These are phyloP conservation scores for Erebia epiphron DNA, from an alignment of 2,888 invertebrate species.

Conservation along the genomic window DNA sequence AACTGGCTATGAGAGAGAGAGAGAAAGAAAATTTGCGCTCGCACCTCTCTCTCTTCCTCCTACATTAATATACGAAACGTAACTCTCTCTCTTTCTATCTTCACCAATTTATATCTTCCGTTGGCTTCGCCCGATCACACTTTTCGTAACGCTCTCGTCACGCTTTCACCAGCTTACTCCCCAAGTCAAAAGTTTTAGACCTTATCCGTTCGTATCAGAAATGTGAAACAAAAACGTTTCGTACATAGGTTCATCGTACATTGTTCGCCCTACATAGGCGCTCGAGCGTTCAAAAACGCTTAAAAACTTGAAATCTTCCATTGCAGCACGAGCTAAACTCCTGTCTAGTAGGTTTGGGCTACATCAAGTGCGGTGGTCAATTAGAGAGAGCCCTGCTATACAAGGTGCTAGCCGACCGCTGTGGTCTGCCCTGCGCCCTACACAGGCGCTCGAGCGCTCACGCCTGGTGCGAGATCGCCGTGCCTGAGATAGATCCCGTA, in stretches of 20 bases:
- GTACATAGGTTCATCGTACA: slow-evolving; percentile 52
- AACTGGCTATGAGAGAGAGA: too few species aligned
- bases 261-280: slow-evolving; percentile 83
- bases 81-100: too few species aligned
- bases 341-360: slow-evolving; percentile 83
- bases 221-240: too few species aligned
- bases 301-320: neutral
- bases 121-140: too few species aligned
- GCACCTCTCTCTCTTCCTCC: too few species aligned
- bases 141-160: too few species aligned
- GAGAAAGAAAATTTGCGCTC: too few species aligned
- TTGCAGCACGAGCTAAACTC: slow-evolving; percentile 58
- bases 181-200: too few species aligned
- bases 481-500: slow-evolving; percentile 72
- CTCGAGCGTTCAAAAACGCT: slow-evolving; percentile 60
- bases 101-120: too few species aligned
- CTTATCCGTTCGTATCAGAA: too few species aligned
- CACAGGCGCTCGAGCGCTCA: slow-evolving; percentile 80
- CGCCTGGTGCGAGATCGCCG: slow-evolving; percentile 85
- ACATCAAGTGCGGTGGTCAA: slow-evolving; percentile 81
- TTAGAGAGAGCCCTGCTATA: slow-evolving; percentile 86
- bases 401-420: slow-evolving; percentile 85
- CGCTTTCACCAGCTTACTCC: too few species aligned
- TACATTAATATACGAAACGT: too few species aligned
- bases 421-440: slow-evolving; percentile 84